phyloP scores from a whole-genome alignment of 2,888 invertebrate genomes.

The Alentia gelatinosa region DNA sequence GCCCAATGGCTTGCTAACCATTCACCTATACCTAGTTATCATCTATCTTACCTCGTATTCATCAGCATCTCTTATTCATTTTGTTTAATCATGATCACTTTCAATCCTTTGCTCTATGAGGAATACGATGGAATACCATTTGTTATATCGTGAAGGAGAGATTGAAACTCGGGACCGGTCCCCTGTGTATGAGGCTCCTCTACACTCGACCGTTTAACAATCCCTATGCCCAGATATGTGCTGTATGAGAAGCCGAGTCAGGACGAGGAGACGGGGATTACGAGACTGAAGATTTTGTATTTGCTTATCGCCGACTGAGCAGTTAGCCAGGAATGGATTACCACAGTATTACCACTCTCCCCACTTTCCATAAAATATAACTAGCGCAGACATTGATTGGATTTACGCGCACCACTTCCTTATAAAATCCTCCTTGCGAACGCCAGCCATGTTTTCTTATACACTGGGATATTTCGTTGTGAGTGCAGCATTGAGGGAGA shows the following conservation, averaged over 20 bases:
- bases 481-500: neutral
- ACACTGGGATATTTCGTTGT: neutral
- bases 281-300: neutral
- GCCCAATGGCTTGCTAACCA: neutral
- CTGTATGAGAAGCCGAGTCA: too few species aligned
- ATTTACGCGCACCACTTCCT: neutral
- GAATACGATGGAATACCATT: too few species aligned
- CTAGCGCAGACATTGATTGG: neutral
- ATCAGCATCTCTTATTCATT: too few species aligned
- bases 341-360: neutral
- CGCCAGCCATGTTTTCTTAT: neutral
- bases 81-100: too few species aligned
- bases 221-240: too few species aligned
- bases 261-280: neutral
- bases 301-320: neutral
- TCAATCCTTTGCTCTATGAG: too few species aligned
- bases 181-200: too few species aligned
- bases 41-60: too few species aligned
- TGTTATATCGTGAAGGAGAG: too few species aligned
- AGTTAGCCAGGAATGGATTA: neutral
- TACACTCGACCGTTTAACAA: too few species aligned
- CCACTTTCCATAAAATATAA: neutral
- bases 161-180: too few species aligned
- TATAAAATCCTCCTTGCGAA: neutral
- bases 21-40: too few species aligned